Base-by-base conservation (phyloP, 2,113 vertebrate species). In the Cavia porcellus region DNA sequence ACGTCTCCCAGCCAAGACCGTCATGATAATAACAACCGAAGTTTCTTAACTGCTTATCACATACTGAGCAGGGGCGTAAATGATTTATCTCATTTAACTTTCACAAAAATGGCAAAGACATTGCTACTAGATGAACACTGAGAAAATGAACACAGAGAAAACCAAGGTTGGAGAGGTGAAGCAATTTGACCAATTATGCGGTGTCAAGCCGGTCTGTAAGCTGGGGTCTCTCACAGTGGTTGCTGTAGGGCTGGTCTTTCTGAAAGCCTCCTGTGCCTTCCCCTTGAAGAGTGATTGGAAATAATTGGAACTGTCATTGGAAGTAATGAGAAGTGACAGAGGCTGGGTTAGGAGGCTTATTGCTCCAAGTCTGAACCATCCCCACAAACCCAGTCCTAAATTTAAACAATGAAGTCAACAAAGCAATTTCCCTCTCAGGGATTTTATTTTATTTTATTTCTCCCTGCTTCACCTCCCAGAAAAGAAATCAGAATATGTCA, bases 221-320 rank as follows among this genome's bases (percentile, higher is more conserved):
- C 68, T 25, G 50, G 83, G 70, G 7, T 61, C n/a, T 64, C 64
- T 47, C 20, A 3, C 12, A 55, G 86, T 20, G n/a, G 66, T n/a
- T 14, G 25, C 79, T 64, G 68, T 28, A 2, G 8, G 11, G 70
- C 59, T 82, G 70, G 85, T 70, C 96, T 38, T 35, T 83, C 9
- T 6, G 59, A 89, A 84, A 70, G 59, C 57, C 81, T 13, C 32
- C 1, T 14, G 38, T 28, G 95, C 84, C 79, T 97, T 97, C 81
- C 97, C 97, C 97, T 98, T 96, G 97, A 98, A 99, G 98, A 98
- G 97, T 98, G 98, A 99, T 98, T 97, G 98, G 97, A 98, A 98
- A 98, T 99, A 98, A 99, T 98, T 98, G 98, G 97, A 99, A 98
- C 98, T 98, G 98, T 98, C 98, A 98, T 98, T 98, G 98, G 98